Percentiles rank a stretch among this genome's conserved stretches.
Evolutionary conservation across 92 coral and sea anemone species (phyloP).

Genomic region (Zoanthus sansibaricus): DNA sequence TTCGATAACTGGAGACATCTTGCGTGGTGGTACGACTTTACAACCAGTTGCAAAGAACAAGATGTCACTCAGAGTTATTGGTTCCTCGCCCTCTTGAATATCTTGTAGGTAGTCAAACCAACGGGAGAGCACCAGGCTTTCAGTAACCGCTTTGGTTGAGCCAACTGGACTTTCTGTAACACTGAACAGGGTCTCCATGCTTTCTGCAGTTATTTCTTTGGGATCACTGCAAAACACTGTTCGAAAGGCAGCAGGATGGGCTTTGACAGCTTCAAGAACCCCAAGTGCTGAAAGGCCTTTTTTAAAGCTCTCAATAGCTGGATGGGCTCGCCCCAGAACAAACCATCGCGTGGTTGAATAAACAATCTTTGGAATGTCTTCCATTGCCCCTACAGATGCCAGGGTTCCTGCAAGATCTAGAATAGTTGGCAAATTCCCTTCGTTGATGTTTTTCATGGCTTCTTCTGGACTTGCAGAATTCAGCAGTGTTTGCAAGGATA

Average conservation of each 20-base stretch:
- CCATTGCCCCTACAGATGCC: constrained; percentile 48
- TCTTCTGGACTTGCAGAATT: constrained; percentile 1
- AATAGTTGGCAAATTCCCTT: constrained; percentile 12
- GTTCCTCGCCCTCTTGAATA: no score
- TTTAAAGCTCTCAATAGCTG: constrained; percentile 68
- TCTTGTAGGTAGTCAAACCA: no score
- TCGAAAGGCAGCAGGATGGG: constrained; percentile 58
- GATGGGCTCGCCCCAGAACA: constrained; percentile 64
- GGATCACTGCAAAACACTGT: constrained; percentile 64
- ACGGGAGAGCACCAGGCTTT: no score
- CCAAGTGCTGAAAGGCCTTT: constrained; percentile 76
- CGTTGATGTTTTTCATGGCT: no score
- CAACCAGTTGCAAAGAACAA: constrained; percentile 50
- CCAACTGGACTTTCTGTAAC: no score
- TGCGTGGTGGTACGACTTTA: constrained; percentile 45
- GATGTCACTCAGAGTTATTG: neutral
- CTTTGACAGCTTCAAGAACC: constrained; percentile 58
- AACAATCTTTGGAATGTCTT: constrained; percentile 55
- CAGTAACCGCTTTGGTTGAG: no score
- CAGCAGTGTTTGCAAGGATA: neutral
- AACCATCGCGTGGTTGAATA: constrained; percentile 61
- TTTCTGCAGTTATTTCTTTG: constrained; percentile 64
- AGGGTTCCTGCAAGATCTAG: constrained; percentile 71
- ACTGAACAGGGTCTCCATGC: constrained; percentile 27
- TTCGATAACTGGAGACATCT: no score